A percentile compares a stretch with the other conserved stretches of the same genome.
phyloP scores from a whole-genome alignment of 2,113 vertebrate species.

The Albula goreensis region DNA sequence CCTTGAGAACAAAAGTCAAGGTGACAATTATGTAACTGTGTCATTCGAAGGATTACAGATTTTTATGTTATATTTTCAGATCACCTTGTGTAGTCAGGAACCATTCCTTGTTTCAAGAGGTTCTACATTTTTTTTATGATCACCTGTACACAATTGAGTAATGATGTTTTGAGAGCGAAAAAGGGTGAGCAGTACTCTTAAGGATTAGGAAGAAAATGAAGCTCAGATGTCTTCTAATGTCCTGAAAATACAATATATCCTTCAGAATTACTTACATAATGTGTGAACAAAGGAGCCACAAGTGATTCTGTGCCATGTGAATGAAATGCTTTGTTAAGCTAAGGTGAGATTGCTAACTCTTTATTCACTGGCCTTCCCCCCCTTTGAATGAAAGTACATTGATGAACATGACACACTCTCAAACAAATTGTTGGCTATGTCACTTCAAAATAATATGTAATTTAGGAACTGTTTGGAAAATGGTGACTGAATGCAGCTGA shows the following conservation, averaged over 20 bases:
- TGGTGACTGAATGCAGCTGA: conserved; percentile 46
- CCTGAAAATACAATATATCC: conserved; percentile 45
- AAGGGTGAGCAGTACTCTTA: conserved; percentile 30
- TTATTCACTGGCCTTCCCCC: neutral
- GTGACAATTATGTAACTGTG: no score
- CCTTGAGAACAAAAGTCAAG: no score
- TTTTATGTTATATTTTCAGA: no score
- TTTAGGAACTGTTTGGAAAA: conserved; percentile 65
- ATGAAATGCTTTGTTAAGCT: conserved; percentile 46
- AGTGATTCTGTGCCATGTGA: conserved; percentile 22
- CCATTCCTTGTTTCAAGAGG: no score
- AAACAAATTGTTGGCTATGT: conserved; percentile 63
- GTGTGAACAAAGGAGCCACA: conserved; percentile 53
- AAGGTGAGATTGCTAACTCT: neutral
- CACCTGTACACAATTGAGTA: neutral
- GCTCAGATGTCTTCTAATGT: conserved; percentile 20
- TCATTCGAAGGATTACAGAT: no score
- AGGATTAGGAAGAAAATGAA: conserved; percentile 50
- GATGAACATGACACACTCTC: neutral
- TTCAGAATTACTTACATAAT: conserved; percentile 43
- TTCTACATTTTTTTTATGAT: no score
- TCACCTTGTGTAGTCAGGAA: no score
- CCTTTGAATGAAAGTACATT: neutral
- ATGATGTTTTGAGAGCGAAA: neutral
- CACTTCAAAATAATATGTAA: conserved; percentile 70